Evolutionary conservation across 2,888 invertebrate genomes (phyloP).

Genomic region (Desoria tigrina): DNA sequence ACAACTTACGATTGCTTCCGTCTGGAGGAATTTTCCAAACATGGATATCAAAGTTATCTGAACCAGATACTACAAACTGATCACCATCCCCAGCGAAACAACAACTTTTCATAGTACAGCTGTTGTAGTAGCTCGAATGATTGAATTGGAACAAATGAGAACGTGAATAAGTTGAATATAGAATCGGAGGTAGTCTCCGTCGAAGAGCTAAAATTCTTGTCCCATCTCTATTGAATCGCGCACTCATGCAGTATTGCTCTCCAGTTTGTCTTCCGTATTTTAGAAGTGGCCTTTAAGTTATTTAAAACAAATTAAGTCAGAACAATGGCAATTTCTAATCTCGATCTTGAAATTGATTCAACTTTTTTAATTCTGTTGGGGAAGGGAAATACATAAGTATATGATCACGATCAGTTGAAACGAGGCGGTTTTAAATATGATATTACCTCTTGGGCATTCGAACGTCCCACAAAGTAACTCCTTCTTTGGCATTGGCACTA

Average conservation of each 20-base stretch:
- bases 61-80: constrained; percentile 86
- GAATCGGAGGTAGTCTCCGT: constrained; percentile 80
- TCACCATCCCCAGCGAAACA: constrained; percentile 88
- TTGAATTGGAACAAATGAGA: constrained; percentile 82
- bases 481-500: constrained; percentile 87
- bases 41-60: constrained; percentile 92
- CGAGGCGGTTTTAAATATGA: no score
- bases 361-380: no score
- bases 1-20: constrained; percentile 56
- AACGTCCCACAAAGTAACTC: constrained; percentile 86
- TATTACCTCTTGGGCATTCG: constrained; percentile 66
- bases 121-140: constrained; percentile 86
- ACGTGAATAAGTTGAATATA: constrained; percentile 68
- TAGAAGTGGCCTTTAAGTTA: constrained; percentile 67
- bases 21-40: constrained; percentile 75
- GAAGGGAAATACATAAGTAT: no score
- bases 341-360: no score
- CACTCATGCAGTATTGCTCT: constrained; percentile 82
- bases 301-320: not conserved
- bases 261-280: constrained; percentile 67
- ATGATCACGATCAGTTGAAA: no score
- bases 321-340: constrained; percentile 12
- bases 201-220: constrained; percentile 76
- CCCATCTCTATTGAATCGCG: constrained; percentile 81
- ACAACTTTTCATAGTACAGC: constrained; percentile 94